phyloP scores from a whole-genome alignment of 2,888 invertebrate genomes.

The Melanargia galathea region DNA sequence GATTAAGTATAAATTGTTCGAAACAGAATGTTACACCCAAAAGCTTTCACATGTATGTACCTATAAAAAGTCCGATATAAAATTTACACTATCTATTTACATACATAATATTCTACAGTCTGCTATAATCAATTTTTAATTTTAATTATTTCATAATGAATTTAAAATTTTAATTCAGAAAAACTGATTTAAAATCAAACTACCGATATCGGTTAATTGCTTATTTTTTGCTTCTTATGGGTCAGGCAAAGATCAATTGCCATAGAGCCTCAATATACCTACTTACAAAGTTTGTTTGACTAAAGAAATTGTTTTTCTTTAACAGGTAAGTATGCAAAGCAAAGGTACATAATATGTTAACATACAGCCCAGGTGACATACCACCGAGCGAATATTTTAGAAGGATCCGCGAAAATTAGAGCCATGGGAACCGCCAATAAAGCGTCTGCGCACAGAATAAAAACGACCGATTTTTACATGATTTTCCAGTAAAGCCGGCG shows the following conservation, averaged over 20 bases:
- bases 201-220: background rate
- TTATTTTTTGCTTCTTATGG: background rate
- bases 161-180: no score
- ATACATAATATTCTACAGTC: no score
- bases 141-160: no score
- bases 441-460: constrained; percentile 72
- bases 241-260: background rate
- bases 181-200: no score
- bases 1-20: no score
- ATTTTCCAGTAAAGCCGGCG: constrained; percentile 76
- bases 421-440: constrained; percentile 79
- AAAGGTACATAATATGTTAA: constrained; percentile 23
- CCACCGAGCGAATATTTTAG: constrained; percentile 46
- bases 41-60: no score
- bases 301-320: background rate
- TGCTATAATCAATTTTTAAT: no score
- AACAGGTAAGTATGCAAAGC: constrained; percentile 11
- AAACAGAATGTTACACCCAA: no score
- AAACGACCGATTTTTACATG: constrained; percentile 78
- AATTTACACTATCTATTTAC: no score
- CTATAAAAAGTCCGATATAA: no score
- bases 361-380: constrained; percentile 31
- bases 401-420: constrained; percentile 75
- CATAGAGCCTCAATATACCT: background rate
- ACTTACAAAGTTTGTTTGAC: background rate